Evolutionary conservation across 1,140 invertebrate genomes (phyloP).

Genomic region (Adoxophyes honmai): DNA sequence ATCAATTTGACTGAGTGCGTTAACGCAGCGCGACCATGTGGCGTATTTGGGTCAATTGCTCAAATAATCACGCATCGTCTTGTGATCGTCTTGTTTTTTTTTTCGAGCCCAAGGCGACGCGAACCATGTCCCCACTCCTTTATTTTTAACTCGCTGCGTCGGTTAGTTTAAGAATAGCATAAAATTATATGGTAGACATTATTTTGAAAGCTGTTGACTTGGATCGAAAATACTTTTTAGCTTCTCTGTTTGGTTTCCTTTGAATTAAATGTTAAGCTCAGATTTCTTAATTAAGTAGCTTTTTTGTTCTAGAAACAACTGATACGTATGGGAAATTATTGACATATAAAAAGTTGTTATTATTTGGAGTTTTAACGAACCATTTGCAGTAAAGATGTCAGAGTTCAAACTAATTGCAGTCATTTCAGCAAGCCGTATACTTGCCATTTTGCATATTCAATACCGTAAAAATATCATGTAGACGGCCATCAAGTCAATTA

Average conservation of each 20-base stretch:
- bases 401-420: conserved; percentile 33
- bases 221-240: too few relatives aligned
- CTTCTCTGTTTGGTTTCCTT: too few relatives aligned
- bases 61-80: conserved; percentile 49
- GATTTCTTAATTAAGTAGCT: too few relatives aligned
- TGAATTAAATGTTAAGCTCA: too few relatives aligned
- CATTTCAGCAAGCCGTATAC: conserved; percentile 30
- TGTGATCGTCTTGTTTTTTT: conserved; percentile 27
- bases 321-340: too few relatives aligned
- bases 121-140: neutral
- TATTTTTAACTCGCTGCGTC: neutral
- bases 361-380: conserved; percentile 18
- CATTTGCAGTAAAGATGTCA: conserved; percentile 43
- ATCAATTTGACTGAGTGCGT: conserved; percentile 36
- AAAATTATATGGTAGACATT: conserved; percentile 3
- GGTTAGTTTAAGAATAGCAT: conserved; percentile 11
- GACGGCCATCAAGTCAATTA: conserved; percentile 24
- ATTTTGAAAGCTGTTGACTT: neutral
- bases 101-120: conserved; percentile 25
- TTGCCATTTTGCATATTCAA: conserved; percentile 36
- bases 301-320: too few relatives aligned
- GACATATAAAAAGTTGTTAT: too few relatives aligned
- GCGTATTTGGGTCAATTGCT: conserved; percentile 65
- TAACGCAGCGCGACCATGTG: conserved; percentile 45
- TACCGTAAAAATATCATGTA: conserved; percentile 27